Percentiles rank a stretch among this genome's conserved stretches.
phyloP scores from a whole-genome alignment of 2,797 vertebrate genomes.

The Tenualosa thibaudeaui region DNA sequence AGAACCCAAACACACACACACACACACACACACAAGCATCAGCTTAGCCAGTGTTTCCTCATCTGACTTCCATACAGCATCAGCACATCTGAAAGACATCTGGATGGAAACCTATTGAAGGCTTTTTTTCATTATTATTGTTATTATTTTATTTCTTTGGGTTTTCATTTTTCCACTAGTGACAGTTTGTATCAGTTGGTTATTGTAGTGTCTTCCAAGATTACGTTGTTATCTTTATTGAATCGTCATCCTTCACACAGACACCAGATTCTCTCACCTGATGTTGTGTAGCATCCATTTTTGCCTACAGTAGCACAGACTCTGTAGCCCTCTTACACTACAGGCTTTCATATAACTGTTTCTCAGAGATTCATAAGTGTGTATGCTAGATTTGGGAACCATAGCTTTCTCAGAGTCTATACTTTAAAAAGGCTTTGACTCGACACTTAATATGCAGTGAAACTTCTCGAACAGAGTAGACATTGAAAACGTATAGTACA shows the following conservation, averaged over 20 bases:
- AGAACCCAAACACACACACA: conserved; percentile 30
- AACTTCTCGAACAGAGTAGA: conserved; percentile 4
- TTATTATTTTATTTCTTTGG: background rate
- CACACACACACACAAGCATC: conserved; percentile 51
- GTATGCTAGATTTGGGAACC: conserved; percentile 16
- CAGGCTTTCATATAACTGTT: background rate
- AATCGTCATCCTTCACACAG: background rate
- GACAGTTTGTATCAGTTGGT: conserved; percentile 19
- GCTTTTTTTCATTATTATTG: background rate
- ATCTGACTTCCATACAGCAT: background rate
- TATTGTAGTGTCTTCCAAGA: conserved; percentile 11
- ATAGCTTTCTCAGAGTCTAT: conserved; percentile 16
- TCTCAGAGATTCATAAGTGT: conserved; percentile 5
- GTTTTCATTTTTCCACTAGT: conserved; percentile 2
- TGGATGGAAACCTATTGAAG: background rate
- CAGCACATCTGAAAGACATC: background rate
- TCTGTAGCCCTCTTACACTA: background rate
- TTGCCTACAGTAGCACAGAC: conserved; percentile 2
- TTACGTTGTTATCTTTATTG: background rate
- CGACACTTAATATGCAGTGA: conserved; percentile 18
- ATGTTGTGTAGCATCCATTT: background rate
- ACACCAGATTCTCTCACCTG: background rate
- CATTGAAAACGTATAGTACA: conserved; percentile 7
- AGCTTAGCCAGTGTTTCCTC: background rate
- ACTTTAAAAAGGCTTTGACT: background rate